Percentiles rank a stretch among this genome's conserved stretches.
These are phyloP conservation scores for Drosophila setosimentum DNA, from an alignment of 2,888 invertebrate genomes.

Conservation along the genomic window DNA sequence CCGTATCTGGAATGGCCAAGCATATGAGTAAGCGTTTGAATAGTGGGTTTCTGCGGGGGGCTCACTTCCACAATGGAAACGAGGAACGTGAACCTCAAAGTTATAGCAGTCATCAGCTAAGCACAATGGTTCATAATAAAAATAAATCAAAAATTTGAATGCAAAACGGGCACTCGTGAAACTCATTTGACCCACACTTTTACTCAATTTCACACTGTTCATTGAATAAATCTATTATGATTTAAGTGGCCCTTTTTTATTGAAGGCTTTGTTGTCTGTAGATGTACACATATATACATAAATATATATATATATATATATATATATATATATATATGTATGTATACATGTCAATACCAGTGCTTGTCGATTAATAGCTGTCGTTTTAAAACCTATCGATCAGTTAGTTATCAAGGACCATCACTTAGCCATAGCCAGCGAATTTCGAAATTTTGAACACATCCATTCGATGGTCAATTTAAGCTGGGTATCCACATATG, in stretches of 20 bases:
- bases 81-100: constrained; percentile 2
- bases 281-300: not conserved
- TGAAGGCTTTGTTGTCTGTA: not conserved
- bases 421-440: not conserved
- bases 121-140: constrained; percentile 17
- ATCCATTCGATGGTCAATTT: constrained; percentile 12
- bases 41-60: not conserved
- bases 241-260: not conserved
- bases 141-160: constrained; percentile 1
- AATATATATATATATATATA: not conserved
- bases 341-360: not conserved
- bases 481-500: not conserved
- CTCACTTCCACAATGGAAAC: not conserved
- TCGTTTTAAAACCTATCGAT: not conserved
- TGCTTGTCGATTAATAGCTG: not conserved
- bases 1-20: constrained; percentile 12
- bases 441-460: not conserved
- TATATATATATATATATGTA: not conserved
- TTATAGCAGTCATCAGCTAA: constrained; percentile 4
- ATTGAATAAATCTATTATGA: not conserved
- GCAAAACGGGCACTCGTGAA: not conserved
- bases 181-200: not conserved
- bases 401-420: not conserved
- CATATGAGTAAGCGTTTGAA: not conserved
- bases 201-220: not conserved